Percentiles rank a stretch among this genome's conserved stretches.
Evolutionary conservation across 2,797 vertebrate species (phyloP).

Genomic region (Poecilia picta): DNA sequence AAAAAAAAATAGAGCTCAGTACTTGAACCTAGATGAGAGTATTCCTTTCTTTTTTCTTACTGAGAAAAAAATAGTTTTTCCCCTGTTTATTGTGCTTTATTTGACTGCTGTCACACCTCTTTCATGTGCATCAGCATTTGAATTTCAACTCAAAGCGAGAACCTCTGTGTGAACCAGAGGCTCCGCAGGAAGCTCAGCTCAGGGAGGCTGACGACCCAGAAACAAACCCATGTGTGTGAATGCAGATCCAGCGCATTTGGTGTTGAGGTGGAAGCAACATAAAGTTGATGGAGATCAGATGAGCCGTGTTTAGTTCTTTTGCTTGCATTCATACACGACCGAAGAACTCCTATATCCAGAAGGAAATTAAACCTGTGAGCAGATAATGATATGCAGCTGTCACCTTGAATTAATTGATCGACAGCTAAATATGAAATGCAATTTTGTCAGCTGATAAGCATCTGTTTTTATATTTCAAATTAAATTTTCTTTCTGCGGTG

Average conservation of each 20-base stretch:
- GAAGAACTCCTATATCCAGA: conserved; percentile 7
- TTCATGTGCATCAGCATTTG: conserved; percentile 65
- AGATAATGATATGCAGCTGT: conserved; percentile 13
- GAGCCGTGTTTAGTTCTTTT: conserved; percentile 18
- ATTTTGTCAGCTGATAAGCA: not conserved
- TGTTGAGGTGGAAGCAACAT: conserved; percentile 22
- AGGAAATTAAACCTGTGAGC: not conserved
- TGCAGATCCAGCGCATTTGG: conserved; percentile 2
- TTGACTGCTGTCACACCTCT: conserved; percentile 56
- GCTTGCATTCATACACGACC: conserved; percentile 33
- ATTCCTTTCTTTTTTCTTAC: conserved; percentile 39
- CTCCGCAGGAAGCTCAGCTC: conserved; percentile 60
- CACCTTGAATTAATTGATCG: not conserved
- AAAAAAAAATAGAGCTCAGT: conserved; percentile 34
- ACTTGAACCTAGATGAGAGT: conserved; percentile 34
- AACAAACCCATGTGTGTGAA: conserved; percentile 42
- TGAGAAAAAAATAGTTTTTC: conserved; percentile 39
- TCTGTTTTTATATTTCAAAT: conserved; percentile 8
- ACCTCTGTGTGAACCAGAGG: conserved; percentile 66
- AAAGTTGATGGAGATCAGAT: conserved; percentile 41
- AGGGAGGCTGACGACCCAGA: conserved; percentile 63
- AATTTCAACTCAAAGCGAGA: conserved; percentile 57
- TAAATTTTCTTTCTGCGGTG: conserved; percentile 3
- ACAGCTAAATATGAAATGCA: not conserved
- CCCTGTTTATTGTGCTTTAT: conserved; percentile 54